Percentiles rank a stretch among this genome's conserved stretches.
Evolutionary conservation across 2,888 invertebrate species (phyloP).

Genomic region (Cheilosia vernalis): DNA sequence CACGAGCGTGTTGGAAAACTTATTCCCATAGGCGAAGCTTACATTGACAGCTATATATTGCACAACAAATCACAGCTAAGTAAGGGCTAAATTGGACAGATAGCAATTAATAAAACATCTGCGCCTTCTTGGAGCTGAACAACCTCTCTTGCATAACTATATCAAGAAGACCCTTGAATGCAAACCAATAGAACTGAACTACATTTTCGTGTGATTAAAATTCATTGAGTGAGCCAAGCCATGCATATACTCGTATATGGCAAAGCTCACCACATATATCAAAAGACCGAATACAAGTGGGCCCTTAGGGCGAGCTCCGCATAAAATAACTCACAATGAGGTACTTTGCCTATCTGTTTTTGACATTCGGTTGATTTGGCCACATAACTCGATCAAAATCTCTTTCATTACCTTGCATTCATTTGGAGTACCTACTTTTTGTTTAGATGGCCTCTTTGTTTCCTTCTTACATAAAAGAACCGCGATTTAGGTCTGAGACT

Average conservation of each 20-base stretch:
- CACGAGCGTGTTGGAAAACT: no score
- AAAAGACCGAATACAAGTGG: background rate
- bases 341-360: constrained; percentile 17
- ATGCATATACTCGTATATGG: constrained; percentile 7
- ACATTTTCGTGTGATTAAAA: constrained; percentile 31
- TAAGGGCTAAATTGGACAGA: background rate
- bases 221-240: constrained; percentile 19
- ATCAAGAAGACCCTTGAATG: constrained; percentile 3
- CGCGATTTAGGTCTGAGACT: constrained; percentile 34
- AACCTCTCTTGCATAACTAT: background rate
- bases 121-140: background rate
- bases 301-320: constrained; percentile 9
- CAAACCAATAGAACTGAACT: constrained; percentile 1
- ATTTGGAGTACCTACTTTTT: constrained; percentile 28
- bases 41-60: no score
- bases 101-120: background rate
- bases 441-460: background rate
- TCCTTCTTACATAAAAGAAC: constrained; percentile 65
- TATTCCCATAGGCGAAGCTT: no score
- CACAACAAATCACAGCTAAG: background rate
- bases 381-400: constrained; percentile 34
- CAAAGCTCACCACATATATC: constrained; percentile 7
- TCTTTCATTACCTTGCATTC: constrained; percentile 16
- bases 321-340: constrained; percentile 4
- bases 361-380: constrained; percentile 41